Percentiles rank a stretch among this genome's conserved stretches.
These are phyloP conservation scores for Dascyllus trimaculatus DNA, from an alignment of 2,113 vertebrate genomes.

Conservation along the genomic window DNA sequence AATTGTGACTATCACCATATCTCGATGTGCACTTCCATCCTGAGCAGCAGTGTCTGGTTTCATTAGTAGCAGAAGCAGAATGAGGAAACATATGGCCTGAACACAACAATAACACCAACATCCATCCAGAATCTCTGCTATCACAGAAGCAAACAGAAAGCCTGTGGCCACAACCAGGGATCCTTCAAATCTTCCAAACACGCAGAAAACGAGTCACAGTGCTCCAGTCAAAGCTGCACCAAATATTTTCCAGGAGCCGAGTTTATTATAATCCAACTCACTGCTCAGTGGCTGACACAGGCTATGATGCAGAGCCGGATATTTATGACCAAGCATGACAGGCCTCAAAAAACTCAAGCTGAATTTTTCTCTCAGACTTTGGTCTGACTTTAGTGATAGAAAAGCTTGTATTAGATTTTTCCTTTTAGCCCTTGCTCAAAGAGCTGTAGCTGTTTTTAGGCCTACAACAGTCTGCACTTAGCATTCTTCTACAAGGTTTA, in stretches of 20 bases:
- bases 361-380: slow-evolving; percentile 32
- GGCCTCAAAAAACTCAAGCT: slow-evolving; percentile 10
- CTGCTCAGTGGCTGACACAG: slow-evolving; percentile 40
- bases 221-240: slow-evolving; percentile 21
- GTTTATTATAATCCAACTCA: slow-evolving; percentile 42
- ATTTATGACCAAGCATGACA: slow-evolving; percentile 44
- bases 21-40: slow-evolving; percentile 46
- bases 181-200: slow-evolving; percentile 32
- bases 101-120: slow-evolving; percentile 43
- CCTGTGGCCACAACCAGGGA: neutral
- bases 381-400: slow-evolving; percentile 22
- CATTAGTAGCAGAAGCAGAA: slow-evolving; percentile 31
- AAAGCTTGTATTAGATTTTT: slow-evolving; percentile 7
- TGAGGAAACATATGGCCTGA: slow-evolving; percentile 44
- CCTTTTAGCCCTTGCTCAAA: neutral
- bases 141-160: slow-evolving; percentile 24
- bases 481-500: neutral
- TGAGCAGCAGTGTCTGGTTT: slow-evolving; percentile 44
- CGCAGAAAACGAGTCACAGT: slow-evolving; percentile 28
- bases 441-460: neutral
- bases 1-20: slow-evolving; percentile 32
- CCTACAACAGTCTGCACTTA: neutral
- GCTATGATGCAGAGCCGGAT: slow-evolving; percentile 48
- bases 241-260: slow-evolving; percentile 30
- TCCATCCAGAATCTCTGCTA: slow-evolving; percentile 25